Conservation (phyloP, 2,797 vertebrate species). For the Spondyliosoma cantharus region DNA sequence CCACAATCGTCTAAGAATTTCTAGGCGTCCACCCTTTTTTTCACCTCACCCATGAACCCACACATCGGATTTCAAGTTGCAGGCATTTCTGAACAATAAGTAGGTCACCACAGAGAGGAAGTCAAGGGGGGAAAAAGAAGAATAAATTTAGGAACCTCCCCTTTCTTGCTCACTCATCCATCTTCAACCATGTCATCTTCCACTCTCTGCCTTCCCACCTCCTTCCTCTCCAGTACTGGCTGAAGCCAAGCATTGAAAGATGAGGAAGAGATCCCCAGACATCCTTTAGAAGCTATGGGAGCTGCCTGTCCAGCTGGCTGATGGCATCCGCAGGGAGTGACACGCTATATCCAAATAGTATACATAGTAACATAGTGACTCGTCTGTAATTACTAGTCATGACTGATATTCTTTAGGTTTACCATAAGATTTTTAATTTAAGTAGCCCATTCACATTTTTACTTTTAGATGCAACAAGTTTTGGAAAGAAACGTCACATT, state of each 20-base stretch:
- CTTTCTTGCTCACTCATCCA: slow-evolving; percentile 64
- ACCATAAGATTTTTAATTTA: neutral
- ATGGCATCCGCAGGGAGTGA: slow-evolving; percentile 41
- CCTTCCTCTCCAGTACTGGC: slow-evolving; percentile 40
- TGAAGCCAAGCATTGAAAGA: slow-evolving; percentile 48
- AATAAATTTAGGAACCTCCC: slow-evolving; percentile 68
- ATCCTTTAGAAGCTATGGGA: slow-evolving; percentile 39
- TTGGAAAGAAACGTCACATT: neutral
- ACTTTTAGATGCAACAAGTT: neutral
- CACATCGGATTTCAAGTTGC: slow-evolving; percentile 67
- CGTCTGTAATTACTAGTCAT: slow-evolving; percentile 2
- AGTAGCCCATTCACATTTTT: neutral
- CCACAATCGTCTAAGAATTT: slow-evolving; percentile 55
- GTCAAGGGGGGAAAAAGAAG: slow-evolving; percentile 46
- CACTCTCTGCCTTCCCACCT: slow-evolving; percentile 45
- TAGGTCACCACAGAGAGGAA: slow-evolving; percentile 79
- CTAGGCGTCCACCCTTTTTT: slow-evolving; percentile 54
- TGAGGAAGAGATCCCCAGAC: slow-evolving; percentile 49
- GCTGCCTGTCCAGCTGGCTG: slow-evolving; percentile 45
- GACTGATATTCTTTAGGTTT: neutral
- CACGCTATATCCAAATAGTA: slow-evolving; percentile 12
- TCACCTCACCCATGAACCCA: slow-evolving; percentile 62
- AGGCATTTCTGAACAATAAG: slow-evolving; percentile 79
- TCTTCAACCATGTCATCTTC: slow-evolving; percentile 64
- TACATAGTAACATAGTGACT: slow-evolving; percentile 14